phyloP scores from a whole-genome alignment of 2,797 vertebrate species.

The Mastacembelus armatus region DNA sequence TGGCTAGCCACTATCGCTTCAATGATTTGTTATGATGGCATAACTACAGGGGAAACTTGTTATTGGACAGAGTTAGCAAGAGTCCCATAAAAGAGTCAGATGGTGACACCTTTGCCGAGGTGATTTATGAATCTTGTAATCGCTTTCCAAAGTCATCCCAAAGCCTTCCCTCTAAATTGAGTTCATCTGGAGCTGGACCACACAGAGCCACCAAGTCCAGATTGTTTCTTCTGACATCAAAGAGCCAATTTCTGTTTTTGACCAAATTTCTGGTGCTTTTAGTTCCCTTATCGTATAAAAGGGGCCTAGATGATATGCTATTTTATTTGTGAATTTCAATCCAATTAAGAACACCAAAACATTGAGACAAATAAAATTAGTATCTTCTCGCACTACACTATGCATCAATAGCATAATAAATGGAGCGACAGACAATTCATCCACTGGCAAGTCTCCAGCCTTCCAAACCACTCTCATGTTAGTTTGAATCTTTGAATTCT shows the following conservation, averaged over 20 bases:
- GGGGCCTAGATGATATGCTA: slow-evolving; percentile 67
- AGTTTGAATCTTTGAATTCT: slow-evolving; percentile 78
- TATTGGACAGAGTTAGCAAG: slow-evolving; percentile 83
- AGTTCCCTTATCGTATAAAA: slow-evolving; percentile 73
- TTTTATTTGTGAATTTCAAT: slow-evolving; percentile 79
- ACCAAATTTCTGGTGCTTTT: slow-evolving; percentile 80
- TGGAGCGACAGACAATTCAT: slow-evolving; percentile 60
- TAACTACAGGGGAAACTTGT: slow-evolving; percentile 87
- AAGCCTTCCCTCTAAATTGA: slow-evolving; percentile 83
- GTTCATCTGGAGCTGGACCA: slow-evolving; percentile 82
- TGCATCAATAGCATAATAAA: slow-evolving; percentile 73
- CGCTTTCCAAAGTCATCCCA: slow-evolving; percentile 82
- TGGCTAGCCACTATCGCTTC: slow-evolving; percentile 80
- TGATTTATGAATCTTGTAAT: slow-evolving; percentile 83
- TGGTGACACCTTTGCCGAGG: slow-evolving; percentile 85
- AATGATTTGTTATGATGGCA: slow-evolving; percentile 85
- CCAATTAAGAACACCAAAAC: slow-evolving; percentile 78
- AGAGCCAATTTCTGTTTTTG: slow-evolving; percentile 80
- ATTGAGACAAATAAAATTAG: slow-evolving; percentile 75
- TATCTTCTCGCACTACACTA: slow-evolving; percentile 59
- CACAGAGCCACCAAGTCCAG: slow-evolving; percentile 76
- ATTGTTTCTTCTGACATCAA: slow-evolving; percentile 82
- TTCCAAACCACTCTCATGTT: slow-evolving; percentile 62
- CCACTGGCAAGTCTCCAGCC: slow-evolving; percentile 69
- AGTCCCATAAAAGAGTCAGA: slow-evolving; percentile 84